Percentiles rank a stretch among this genome's conserved stretches.
Evolutionary conservation across 2,888 invertebrate species (phyloP).

Genomic region (Hirtodrosophila cameraria): DNA sequence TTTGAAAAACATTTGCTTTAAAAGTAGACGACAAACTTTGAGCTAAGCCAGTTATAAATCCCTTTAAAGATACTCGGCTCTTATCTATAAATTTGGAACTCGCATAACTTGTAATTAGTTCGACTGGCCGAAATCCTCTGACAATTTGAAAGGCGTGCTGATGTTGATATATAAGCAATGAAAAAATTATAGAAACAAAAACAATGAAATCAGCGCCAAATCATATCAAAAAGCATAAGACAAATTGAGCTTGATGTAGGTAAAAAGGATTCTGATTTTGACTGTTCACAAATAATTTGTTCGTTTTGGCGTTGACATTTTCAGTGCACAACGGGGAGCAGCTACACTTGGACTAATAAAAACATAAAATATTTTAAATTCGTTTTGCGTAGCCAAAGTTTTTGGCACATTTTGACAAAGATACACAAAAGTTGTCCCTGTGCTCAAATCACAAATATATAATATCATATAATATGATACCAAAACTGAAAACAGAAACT

Average conservation of each 20-base stretch:
- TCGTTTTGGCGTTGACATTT: conserved; percentile 36
- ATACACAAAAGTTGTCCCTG: conserved; percentile 51
- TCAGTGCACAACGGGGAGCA: conserved; percentile 18
- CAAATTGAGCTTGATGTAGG: conserved; percentile 40
- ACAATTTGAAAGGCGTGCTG: conserved; percentile 5
- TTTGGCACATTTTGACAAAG: conserved; percentile 65
- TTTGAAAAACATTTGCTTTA: conserved; percentile 24
- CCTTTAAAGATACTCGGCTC: background rate
- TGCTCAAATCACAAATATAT: conserved; percentile 29
- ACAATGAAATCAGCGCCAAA: background rate
- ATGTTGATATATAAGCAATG: background rate
- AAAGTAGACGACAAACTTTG: conserved; percentile 11
- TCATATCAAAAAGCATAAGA: conserved; percentile 23
- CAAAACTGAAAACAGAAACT: background rate
- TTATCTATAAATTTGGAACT: background rate
- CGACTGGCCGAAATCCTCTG: conserved; percentile 16
- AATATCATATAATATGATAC: conserved; percentile 7
- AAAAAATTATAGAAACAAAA: background rate
- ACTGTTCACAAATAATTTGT: conserved; percentile 19
- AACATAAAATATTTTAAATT: conserved; percentile 66
- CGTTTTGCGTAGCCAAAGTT: conserved; percentile 55
- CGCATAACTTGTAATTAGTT: conserved; percentile 41
- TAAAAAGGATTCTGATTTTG: conserved; percentile 15
- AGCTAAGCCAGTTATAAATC: conserved; percentile 26
- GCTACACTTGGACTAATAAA: conserved; percentile 31